phyloP scores from a whole-genome alignment of 2,888 invertebrate species.

The Noctuana brunneofusca region DNA sequence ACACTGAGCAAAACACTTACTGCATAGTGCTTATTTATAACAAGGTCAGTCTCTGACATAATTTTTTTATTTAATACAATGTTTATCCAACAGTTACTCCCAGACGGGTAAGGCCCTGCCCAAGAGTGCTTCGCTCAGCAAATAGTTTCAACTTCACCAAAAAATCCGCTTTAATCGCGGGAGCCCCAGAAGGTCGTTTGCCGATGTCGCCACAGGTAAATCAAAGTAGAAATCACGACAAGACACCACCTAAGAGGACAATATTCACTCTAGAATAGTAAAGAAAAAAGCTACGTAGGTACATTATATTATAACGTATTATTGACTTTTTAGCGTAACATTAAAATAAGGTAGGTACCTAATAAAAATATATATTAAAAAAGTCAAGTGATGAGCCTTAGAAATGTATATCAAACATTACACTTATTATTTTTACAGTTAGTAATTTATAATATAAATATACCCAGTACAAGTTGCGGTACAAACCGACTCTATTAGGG shows the following conservation, averaged over 20 bases:
- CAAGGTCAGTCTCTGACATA: background rate
- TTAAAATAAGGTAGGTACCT: no score
- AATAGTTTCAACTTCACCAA: slow-evolving; percentile 18
- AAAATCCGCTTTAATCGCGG: slow-evolving; percentile 16
- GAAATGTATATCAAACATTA: no score
- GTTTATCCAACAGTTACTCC: slow-evolving; percentile 22
- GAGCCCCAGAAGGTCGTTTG: slow-evolving; percentile 31
- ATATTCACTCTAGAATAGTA: background rate
- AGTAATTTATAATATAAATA: no score
- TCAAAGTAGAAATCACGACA: background rate
- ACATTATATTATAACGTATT: background rate
- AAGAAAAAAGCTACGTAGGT: background rate
- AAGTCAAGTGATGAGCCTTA: no score
- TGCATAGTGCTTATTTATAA: background rate
- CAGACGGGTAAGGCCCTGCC: slow-evolving; percentile 21
- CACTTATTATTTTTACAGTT: no score
- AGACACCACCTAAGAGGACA: background rate
- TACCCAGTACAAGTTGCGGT: no score
- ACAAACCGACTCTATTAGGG: no score
- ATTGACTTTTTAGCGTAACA: no score
- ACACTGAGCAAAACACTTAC: slow-evolving; percentile 3
- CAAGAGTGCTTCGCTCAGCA: slow-evolving; percentile 22
- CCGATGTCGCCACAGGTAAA: slow-evolving; percentile 38
- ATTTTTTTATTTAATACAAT: slow-evolving; percentile 9
- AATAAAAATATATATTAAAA: no score